A percentile compares a stretch with the other conserved stretches of the same genome.
Evolutionary conservation across 2,797 vertebrate species (phyloP).

Genomic region (Diceros bicornis): DNA sequence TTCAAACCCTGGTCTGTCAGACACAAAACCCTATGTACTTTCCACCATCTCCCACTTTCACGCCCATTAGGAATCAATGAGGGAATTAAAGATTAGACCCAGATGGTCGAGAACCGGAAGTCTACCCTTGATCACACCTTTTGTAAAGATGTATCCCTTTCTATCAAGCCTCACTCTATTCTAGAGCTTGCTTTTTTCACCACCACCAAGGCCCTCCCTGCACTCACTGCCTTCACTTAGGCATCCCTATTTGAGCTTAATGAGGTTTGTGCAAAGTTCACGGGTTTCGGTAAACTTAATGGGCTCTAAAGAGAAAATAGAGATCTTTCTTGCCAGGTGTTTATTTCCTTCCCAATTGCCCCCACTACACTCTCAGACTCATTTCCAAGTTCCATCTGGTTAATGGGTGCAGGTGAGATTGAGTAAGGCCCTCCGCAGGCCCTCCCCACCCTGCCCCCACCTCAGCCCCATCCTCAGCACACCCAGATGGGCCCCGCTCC

Average conservation of each 20-base stretch:
- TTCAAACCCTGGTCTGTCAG: not conserved
- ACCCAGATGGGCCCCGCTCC: constrained; percentile 81
- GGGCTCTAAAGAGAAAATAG: constrained; percentile 84
- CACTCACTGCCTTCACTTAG: not conserved
- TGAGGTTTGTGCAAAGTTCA: constrained; percentile 76
- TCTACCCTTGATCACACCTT: not conserved
- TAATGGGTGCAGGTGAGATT: constrained; percentile 86
- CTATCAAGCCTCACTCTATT: not conserved
- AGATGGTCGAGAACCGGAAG: not conserved
- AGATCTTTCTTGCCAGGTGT: constrained; percentile 82
- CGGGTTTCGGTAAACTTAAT: constrained; percentile 82
- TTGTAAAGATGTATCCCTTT: not conserved
- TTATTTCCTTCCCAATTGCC: constrained; percentile 78
- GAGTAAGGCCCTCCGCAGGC: not conserved
- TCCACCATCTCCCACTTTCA: not conserved
- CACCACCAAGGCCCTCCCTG: not conserved
- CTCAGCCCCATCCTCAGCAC: not conserved
- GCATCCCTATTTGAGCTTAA: constrained; percentile 78
- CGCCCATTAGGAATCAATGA: not conserved
- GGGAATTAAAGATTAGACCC: not conserved
- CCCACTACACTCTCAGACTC: constrained; percentile 73
- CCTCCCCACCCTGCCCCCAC: not conserved
- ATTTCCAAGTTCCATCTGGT: constrained; percentile 85
- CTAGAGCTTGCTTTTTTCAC: not conserved
- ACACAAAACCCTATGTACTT: not conserved